Base-by-base conservation (phyloP, 2,797 vertebrate species). In the Acipenser transmontanus region DNA sequence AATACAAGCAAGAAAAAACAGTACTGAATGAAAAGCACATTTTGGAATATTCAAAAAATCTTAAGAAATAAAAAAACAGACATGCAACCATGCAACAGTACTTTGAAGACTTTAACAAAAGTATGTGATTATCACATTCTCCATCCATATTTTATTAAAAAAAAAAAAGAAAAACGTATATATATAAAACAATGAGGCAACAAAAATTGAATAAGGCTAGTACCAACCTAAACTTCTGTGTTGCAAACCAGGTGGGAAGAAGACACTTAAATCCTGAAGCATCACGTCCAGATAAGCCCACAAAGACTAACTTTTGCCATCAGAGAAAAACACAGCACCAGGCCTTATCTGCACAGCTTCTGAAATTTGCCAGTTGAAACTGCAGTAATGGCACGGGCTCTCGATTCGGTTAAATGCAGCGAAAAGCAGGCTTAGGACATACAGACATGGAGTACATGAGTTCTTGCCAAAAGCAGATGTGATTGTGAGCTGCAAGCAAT, bases 221-320 rank as follows among this genome's bases (percentile, higher is more conserved):
- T 90, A 93, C 95, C 94, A 89, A 99, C 97, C 97, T 92, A 98
- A 91, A 68, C 91, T 91, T 94, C 94, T 91, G 89, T 97, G 96
- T 74, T 98, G 96, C 78, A 96, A 95, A 87, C 95, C 98, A 86
- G 95, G 81, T 73, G 96, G 96, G 82, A 98, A 97, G 93, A 98
- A 96, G 92, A 96, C 95, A 84, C 93, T 98, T 93, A 99, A 95
- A 93, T 99, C 97, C 95, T 99, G 97, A 95, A 99, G 97, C 97
- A 99, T 99, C 94, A 95, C 96, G 95, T 97, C 93, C 92, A 79
- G 89, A 88, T 96, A 89, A 92, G 89, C 93, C 91, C 93, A 95
- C 88, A 89, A 87, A 81, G 87, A 93, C 88, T 90, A 91, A 87
- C 92, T 93, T 93, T 95, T 96, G 88, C 97, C 97, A 99, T 98